phyloP scores from a whole-genome alignment of 2,888 invertebrate species.

The Pyrochroa serraticornis region DNA sequence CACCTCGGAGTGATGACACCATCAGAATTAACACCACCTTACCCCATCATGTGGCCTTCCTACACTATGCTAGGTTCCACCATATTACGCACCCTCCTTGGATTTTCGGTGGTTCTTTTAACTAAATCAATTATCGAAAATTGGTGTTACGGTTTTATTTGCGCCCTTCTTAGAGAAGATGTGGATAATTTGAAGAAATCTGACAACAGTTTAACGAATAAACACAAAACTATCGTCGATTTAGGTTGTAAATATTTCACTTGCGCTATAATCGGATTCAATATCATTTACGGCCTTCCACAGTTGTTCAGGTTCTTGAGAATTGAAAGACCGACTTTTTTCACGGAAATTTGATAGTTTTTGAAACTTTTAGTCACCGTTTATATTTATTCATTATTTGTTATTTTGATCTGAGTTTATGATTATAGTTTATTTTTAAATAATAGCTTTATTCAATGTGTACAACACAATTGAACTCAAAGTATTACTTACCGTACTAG shows the following conservation, averaged over 20 bases:
- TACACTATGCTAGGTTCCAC: constrained; percentile 71
- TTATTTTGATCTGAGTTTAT: background rate
- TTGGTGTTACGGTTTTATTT: constrained; percentile 71
- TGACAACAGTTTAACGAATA: constrained; percentile 69
- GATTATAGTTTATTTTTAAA: constrained; percentile 9
- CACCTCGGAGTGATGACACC: constrained; percentile 74
- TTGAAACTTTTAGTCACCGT: background rate
- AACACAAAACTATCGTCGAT: constrained; percentile 78
- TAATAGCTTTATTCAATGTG: constrained; percentile 1
- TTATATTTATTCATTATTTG: constrained; percentile 8
- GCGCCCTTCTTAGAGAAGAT: constrained; percentile 72
- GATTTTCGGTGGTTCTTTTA: constrained; percentile 75
- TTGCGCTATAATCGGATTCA: constrained; percentile 80
- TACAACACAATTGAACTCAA: background rate
- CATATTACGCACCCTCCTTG: constrained; percentile 74
- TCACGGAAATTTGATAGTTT: constrained; percentile 75
- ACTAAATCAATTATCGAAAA: constrained; percentile 73
- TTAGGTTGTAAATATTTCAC: constrained; percentile 83
- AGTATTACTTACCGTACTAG: too few relatives aligned
- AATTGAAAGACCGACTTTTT: constrained; percentile 83
- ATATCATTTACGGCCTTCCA: constrained; percentile 78
- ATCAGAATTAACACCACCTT: constrained; percentile 67
- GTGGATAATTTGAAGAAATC: constrained; percentile 69
- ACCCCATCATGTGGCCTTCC: constrained; percentile 80
- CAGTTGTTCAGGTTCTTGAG: constrained; percentile 75